These are phyloP conservation scores for Corvus moneduloides DNA, from an alignment of 2,113 vertebrate genomes.

Conservation along the genomic window DNA sequence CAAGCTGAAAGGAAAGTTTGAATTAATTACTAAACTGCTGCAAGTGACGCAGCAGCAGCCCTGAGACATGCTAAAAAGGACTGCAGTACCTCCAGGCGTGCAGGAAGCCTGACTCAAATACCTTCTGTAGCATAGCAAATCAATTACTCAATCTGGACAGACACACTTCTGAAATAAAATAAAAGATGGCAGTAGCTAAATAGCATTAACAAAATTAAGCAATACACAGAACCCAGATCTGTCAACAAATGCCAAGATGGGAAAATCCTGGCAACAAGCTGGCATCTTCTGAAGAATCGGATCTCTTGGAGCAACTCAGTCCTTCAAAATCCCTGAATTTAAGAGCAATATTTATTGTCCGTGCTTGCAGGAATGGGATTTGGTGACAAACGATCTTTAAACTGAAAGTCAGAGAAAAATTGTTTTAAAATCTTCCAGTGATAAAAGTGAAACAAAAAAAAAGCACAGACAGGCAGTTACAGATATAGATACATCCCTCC, in stretches of 20 bases:
- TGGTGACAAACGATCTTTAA: neutral
- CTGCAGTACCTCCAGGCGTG: neutral
- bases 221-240: neutral
- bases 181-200: neutral
- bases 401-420: neutral
- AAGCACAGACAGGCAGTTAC: neutral
- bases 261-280: neutral
- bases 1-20: constrained; percentile 52
- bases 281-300: neutral
- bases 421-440: neutral
- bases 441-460: neutral
- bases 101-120: neutral
- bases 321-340: neutral
- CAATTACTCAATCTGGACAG: neutral
- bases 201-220: neutral
- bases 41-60: neutral
- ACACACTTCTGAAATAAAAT: neutral
- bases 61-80: neutral
- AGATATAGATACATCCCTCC: neutral
- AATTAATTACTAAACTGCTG: neutral
- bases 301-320: neutral
- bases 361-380: neutral
- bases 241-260: neutral
- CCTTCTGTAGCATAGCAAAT: neutral
- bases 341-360: neutral